A percentile compares a stretch with the other conserved stretches of the same genome.
These are phyloP conservation scores for Calidris pugnax DNA, from an alignment of 2,113 vertebrate genomes.

Conservation along the genomic window DNA sequence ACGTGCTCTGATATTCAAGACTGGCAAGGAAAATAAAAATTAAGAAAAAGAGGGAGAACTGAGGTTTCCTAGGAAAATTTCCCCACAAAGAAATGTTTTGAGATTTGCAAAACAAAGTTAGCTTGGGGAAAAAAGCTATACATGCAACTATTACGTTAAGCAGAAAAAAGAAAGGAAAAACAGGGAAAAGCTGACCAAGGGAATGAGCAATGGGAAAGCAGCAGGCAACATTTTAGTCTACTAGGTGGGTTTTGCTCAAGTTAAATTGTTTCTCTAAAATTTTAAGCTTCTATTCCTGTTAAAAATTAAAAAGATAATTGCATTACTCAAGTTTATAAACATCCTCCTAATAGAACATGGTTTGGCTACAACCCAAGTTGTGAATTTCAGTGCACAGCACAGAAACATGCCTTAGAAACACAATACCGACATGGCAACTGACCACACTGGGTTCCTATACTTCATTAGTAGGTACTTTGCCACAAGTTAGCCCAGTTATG, in stretches of 20 bases:
- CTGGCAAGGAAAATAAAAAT: neutral
- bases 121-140: constrained; percentile 5
- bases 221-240: neutral
- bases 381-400: neutral
- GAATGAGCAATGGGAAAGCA: constrained; percentile 5
- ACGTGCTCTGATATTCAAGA: constrained; percentile 31
- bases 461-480: neutral
- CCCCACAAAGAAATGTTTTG: neutral
- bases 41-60: neutral
- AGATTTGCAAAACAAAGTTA: neutral
- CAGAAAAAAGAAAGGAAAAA: constrained; percentile 24
- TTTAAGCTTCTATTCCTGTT: neutral
- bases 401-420: constrained; percentile 28
- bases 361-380: neutral
- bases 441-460: neutral
- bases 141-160: neutral
- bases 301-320: neutral
- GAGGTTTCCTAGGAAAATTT: neutral
- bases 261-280: neutral
- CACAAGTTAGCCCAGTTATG: neutral
- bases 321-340: neutral
- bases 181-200: neutral
- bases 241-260: neutral
- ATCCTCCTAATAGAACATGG: neutral
- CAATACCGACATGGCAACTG: neutral